A percentile compares a stretch with the other conserved stretches of the same genome.
Evolutionary conservation across 2,888 invertebrate genomes (phyloP).

Genomic region (Cantharis flavilabris): DNA sequence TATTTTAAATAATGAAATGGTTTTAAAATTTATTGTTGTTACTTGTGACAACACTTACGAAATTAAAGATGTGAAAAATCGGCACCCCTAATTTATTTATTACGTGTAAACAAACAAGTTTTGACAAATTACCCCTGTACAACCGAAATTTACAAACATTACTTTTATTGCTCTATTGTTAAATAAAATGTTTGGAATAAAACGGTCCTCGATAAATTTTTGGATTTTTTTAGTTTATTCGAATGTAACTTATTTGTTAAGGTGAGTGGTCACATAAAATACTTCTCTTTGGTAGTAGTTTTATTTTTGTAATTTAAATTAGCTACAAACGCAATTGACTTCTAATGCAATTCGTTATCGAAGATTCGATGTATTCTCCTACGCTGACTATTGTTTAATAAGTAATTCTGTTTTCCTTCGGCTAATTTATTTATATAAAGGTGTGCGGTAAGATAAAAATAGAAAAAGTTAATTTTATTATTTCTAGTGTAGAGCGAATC

Average conservation of each 20-base stretch:
- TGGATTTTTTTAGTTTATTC: background rate
- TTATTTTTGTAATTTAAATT: background rate
- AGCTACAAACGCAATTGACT: background rate
- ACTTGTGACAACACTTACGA: conserved; percentile 18
- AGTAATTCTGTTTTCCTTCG: conserved; percentile 4
- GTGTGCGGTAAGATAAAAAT: conserved; percentile 10
- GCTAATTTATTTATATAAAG: conserved; percentile 13
- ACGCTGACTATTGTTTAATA: conserved; percentile 14
- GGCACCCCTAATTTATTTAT: conserved; percentile 25
- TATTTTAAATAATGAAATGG: conserved; percentile 15
- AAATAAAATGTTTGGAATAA: background rate
- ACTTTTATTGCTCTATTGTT: background rate
- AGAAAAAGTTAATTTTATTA: conserved; percentile 17
- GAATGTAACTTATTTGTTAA: background rate
- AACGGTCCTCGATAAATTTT: background rate
- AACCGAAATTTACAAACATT: background rate
- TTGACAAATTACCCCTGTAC: background rate
- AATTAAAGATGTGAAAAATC: conserved; percentile 21
- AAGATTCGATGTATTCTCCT: conserved; percentile 14
- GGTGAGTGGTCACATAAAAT: background rate
- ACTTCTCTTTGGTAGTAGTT: no score
- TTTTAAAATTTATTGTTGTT: conserved; percentile 19
- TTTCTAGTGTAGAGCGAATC: conserved; percentile 11
- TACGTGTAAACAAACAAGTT: background rate
- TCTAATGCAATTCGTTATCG: conserved; percentile 13